Evolutionary conservation across 1,140 invertebrate genomes (phyloP).

Genomic region (Heliconius nattereri): DNA sequence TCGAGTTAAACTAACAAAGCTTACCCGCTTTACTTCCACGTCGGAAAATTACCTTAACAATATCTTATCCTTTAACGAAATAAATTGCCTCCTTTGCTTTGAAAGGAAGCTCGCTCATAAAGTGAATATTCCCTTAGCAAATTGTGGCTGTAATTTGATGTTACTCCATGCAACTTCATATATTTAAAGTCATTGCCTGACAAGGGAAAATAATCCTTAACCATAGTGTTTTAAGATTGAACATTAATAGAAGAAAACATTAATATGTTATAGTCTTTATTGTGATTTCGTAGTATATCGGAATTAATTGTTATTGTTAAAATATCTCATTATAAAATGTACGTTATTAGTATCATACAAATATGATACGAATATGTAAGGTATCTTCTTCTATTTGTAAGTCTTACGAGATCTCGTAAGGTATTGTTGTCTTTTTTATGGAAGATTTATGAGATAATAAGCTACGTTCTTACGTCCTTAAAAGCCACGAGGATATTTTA

Average conservation of each 20-base stretch:
- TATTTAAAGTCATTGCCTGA: neutral
- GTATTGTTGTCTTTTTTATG: too few relatives aligned
- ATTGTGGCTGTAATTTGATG: constrained; percentile 24
- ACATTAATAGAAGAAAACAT: neutral
- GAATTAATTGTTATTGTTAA: neutral
- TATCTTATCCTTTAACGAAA: constrained; percentile 6
- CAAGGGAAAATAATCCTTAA: neutral
- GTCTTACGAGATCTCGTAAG: too few relatives aligned
- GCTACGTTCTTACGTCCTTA: too few relatives aligned
- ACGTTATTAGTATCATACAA: too few relatives aligned
- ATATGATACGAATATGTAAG: too few relatives aligned
- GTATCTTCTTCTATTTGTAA: too few relatives aligned
- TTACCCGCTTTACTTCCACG: neutral
- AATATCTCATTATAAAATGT: neutral
- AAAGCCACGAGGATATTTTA: too few relatives aligned
- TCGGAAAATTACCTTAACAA: neutral
- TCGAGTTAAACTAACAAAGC: neutral
- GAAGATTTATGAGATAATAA: too few relatives aligned
- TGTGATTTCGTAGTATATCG: neutral
- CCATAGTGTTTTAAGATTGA: neutral
- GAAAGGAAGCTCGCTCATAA: constrained; percentile 18
- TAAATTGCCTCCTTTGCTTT: constrained; percentile 17
- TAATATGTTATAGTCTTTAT: neutral
- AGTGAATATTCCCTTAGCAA: constrained; percentile 20
- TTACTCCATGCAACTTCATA: constrained; percentile 21